Evolutionary conservation across 2,113 vertebrate genomes (phyloP).

Genomic region (Zosterops borbonicus): DNA sequence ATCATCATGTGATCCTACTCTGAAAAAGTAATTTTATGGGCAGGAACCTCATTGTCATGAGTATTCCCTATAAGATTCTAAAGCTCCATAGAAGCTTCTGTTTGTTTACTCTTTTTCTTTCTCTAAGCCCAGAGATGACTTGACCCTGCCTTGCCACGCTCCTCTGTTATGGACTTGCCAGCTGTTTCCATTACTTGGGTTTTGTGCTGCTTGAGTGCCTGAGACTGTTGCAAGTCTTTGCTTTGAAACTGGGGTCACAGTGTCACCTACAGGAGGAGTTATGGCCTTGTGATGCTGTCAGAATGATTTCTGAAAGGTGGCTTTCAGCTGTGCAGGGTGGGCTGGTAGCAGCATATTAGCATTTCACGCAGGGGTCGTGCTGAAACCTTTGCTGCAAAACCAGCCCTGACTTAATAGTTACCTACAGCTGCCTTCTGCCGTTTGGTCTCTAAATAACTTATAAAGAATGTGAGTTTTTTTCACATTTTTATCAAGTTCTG

Average conservation of each 20-base stretch:
- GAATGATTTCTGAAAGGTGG: not conserved
- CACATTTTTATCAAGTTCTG: not conserved
- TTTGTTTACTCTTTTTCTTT: not conserved
- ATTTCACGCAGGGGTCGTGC: not conserved
- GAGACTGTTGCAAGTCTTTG: not conserved
- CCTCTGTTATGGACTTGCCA: not conserved
- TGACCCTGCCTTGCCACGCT: not conserved
- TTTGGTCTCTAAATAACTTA: not conserved
- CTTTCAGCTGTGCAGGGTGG: not conserved
- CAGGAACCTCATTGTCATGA: not conserved
- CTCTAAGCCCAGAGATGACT: not conserved
- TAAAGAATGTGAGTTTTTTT: not conserved
- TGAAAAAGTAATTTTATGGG: not conserved
- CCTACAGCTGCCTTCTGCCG: not conserved
- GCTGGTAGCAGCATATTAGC: not conserved
- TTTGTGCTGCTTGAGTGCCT: not conserved
- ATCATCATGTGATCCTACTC: not conserved
- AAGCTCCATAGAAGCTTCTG: not conserved
- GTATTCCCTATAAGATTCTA: not conserved
- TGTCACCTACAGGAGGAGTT: not conserved
- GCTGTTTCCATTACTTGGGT: not conserved
- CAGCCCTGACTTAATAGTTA: not conserved
- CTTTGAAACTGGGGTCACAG: not conserved
- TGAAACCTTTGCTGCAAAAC: not conserved
- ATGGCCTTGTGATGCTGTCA: fast-evolving